phyloP scores from a whole-genome alignment of 2,888 invertebrate species.

The Nephrocerus scutellatus region DNA sequence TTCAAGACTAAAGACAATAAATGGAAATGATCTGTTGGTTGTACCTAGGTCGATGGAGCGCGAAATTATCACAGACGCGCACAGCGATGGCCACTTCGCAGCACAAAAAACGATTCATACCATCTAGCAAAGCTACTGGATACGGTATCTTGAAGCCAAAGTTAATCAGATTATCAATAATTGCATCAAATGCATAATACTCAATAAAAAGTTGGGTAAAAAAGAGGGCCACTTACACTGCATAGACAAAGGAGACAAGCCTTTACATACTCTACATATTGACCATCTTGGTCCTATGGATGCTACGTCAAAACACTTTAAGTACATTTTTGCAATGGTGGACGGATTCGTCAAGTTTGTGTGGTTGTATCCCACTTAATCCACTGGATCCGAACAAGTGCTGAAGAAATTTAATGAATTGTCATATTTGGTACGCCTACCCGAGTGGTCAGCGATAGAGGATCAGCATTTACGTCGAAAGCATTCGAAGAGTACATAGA shows the following conservation, averaged over 20 bases:
- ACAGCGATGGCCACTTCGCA: conserved; percentile 17
- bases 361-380: conserved; percentile 13
- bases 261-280: conserved; percentile 21
- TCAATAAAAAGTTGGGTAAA: conserved; percentile 28
- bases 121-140: conserved; percentile 14
- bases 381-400: conserved; percentile 7
- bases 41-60: conserved; percentile 16
- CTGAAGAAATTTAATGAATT: conserved; percentile 22
- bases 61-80: conserved; percentile 10
- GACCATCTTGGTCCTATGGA: conserved; percentile 19
- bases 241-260: conserved; percentile 31
- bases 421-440: too few species aligned
- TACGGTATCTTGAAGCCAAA: conserved; percentile 12
- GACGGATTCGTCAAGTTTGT: conserved; percentile 16
- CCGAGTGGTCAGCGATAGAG: too few species aligned
- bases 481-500: too few species aligned
- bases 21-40: conserved; percentile 14
- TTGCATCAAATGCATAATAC: conserved; percentile 17
- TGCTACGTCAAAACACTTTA: conserved; percentile 23
- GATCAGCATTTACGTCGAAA: too few species aligned
- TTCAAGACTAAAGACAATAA: conserved; percentile 1
- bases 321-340: conserved; percentile 14
- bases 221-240: conserved; percentile 33
- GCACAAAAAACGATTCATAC: not conserved
- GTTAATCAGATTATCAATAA: conserved; percentile 12